A percentile compares a stretch with the other conserved stretches of the same genome.
Evolutionary conservation across 2,797 vertebrate genomes (phyloP).

Genomic region (Sternotherus odoratus): DNA sequence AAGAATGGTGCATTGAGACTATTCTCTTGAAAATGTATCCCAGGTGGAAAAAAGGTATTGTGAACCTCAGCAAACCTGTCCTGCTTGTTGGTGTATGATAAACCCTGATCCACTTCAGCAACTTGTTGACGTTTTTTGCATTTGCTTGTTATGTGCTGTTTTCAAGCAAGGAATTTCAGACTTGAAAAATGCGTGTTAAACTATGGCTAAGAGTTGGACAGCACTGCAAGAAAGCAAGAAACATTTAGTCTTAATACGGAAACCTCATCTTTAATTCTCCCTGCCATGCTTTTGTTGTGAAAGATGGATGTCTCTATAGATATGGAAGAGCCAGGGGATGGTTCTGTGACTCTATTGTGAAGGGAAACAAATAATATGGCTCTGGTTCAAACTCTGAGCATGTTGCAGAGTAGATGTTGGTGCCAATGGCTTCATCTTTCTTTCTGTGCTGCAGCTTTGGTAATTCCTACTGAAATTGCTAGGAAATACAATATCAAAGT

Average conservation of each 20-base stretch:
- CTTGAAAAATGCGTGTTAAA: not conserved
- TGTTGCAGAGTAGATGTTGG: not conserved
- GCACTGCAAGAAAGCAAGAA: not conserved
- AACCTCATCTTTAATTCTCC: not conserved
- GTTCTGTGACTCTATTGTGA: not conserved
- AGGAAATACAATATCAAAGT: not conserved
- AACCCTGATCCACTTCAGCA: not conserved
- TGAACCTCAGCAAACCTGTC: not conserved
- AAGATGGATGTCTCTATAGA: not conserved
- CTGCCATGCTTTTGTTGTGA: not conserved
- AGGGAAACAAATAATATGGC: not conserved
- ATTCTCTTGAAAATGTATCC: not conserved
- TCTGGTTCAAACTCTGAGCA: not conserved
- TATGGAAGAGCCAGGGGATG: not conserved
- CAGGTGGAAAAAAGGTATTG: not conserved
- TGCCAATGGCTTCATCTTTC: constrained; percentile 12
- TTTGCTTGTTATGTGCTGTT: not conserved
- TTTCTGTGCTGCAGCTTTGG: not conserved
- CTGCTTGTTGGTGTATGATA: not conserved
- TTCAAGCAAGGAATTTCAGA: not conserved
- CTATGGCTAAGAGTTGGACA: not conserved
- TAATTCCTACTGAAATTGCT: not conserved
- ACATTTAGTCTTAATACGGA: not conserved
- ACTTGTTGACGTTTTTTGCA: not conserved
- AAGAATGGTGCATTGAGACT: not conserved